Percentiles rank a stretch among this genome's conserved stretches.
These are phyloP conservation scores for Macropodus opercularis DNA, from an alignment of 2,797 vertebrate genomes.

Conservation along the genomic window DNA sequence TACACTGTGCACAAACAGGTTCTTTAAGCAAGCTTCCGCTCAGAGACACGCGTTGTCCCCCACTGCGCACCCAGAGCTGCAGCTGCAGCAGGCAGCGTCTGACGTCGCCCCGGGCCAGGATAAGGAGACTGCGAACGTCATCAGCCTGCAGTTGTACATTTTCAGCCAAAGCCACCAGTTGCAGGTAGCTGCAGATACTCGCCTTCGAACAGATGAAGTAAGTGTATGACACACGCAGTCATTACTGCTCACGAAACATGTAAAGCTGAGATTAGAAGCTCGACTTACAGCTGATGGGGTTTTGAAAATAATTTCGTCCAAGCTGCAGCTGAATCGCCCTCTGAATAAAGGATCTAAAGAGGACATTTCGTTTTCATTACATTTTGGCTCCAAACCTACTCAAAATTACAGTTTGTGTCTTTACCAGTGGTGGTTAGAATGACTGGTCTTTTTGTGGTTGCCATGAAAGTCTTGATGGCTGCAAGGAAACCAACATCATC, in stretches of 20 bases:
- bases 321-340: constrained; percentile 84
- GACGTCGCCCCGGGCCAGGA: constrained; percentile 84
- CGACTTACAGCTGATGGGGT: constrained; percentile 85
- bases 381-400: background rate
- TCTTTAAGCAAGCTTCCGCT: constrained; percentile 1
- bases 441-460: constrained; percentile 91
- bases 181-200: constrained; percentile 88
- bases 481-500: constrained; percentile 91
- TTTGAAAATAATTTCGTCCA: constrained; percentile 89
- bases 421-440: constrained; percentile 92
- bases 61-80: constrained; percentile 89
- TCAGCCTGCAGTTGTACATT: constrained; percentile 77
- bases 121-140: constrained; percentile 81
- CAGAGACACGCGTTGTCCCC: constrained; percentile 59
- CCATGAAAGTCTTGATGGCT: constrained; percentile 93
- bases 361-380: constrained; percentile 19
- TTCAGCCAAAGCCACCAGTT: constrained; percentile 89
- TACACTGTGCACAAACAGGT: constrained; percentile 8
- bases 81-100: constrained; percentile 89
- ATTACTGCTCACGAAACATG: background rate
- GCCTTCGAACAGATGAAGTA: constrained; percentile 63
- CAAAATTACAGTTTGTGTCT: constrained; percentile 18
- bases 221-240: background rate
- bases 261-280: too few species aligned
- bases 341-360: constrained; percentile 88